Base-by-base conservation (phyloP, 1,140 invertebrate genomes). In the Panagrolaimus sp. region DNA sequence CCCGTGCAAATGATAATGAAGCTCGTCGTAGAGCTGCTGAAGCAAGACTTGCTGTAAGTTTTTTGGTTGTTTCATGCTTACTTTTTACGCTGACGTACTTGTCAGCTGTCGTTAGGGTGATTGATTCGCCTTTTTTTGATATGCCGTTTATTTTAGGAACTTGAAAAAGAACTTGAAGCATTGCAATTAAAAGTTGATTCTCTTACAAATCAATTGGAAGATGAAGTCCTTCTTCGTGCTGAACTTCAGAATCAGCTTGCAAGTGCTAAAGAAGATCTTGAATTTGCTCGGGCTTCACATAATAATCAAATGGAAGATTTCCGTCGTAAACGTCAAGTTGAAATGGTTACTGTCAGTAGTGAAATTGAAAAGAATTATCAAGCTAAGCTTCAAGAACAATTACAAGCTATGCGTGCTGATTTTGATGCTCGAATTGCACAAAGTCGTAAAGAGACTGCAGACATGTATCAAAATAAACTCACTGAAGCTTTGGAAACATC, bases 211-310 rank as follows among this genome's bases (percentile, higher is more conserved):
- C 89, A 91, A 76, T 84, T 96, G 14, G 94, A 97, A 80, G 90
- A 91, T 67, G 95, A 98, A 85, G 93, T 91, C 43, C 83, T 97
- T 67, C 88, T 89, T 63, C 88, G 93, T 70, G 91, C 96, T 66
- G 93, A 96, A 84, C 87, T 95, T 68, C 92, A 98, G 85, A 98
- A 97, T 83, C 88, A 90, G 63, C 88, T 96, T 70, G 91, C 94
- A 81, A 92, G 89, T 76, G 84, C 94, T 62, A 90, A 90, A 72
- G 95, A 98, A 84, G 93, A 97, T 79, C 86, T 96, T 15, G 88
- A 88, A 46, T 97, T 98, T 84, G 93, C 94, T 84, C 83, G 85
- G 73, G n/a, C 79, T 84, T 76, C 81, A 84, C 80, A 85, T 85
- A 52, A 38, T 32, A 73, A 63, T 17, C 71, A 96, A 85, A 84